These are phyloP conservation scores for Flexamia atlantica DNA, from an alignment of 2,888 invertebrate genomes.

Conservation along the genomic window DNA sequence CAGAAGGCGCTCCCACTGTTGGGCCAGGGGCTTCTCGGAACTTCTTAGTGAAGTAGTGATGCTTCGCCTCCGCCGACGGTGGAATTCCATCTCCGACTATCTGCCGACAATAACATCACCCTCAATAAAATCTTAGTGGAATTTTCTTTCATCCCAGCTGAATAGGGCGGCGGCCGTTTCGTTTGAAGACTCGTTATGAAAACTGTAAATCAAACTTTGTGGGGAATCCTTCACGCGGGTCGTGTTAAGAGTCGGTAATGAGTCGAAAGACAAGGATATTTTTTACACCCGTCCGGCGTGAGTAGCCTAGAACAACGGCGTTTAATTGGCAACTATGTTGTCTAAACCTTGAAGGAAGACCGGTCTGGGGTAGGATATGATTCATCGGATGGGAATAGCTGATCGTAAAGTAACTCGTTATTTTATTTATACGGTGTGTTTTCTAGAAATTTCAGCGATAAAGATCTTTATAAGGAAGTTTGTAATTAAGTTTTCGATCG, in stretches of 20 bases:
- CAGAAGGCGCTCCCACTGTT: neutral
- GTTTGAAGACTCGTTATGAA: too few species aligned
- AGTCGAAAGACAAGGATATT: slow-evolving; percentile 2
- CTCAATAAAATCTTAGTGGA: too few species aligned
- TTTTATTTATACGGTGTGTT: neutral
- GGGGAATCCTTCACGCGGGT: too few species aligned
- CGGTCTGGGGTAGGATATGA: slow-evolving; percentile 36
- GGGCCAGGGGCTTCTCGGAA: neutral
- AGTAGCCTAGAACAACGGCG: slow-evolving; percentile 26
- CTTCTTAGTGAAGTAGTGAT: neutral
- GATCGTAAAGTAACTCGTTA: neutral
- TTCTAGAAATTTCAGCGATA: too few species aligned
- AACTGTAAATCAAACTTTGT: too few species aligned
- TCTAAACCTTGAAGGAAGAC: slow-evolving; percentile 29
- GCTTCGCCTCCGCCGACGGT: too few species aligned
- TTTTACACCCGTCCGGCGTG: slow-evolving; percentile 24
- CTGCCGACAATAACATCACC: too few species aligned
- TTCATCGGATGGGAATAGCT: slow-evolving; percentile 1
- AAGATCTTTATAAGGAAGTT: too few species aligned
- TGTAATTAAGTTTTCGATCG: too few species aligned
- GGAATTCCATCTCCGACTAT: too few species aligned
- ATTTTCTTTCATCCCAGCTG: too few species aligned
- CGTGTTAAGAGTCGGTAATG: neutral
- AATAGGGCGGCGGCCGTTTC: too few species aligned
- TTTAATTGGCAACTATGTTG: slow-evolving; percentile 29